Conservation (phyloP, 2,113 vertebrate species). For the Periophthalmus modestus region DNA sequence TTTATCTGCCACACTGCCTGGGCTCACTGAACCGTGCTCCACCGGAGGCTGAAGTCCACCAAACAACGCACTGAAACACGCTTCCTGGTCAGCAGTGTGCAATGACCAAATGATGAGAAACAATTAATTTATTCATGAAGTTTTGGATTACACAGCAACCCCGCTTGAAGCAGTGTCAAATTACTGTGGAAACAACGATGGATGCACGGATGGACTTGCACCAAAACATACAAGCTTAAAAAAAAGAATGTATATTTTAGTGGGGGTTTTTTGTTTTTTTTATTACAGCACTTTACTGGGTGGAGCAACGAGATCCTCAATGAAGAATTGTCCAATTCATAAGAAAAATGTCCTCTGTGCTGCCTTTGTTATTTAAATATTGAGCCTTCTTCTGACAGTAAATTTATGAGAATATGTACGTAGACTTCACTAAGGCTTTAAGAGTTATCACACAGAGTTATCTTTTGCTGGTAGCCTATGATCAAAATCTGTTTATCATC, state of each 20-base stretch:
- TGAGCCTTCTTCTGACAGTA: neutral
- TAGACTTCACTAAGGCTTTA: neutral
- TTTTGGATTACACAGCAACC: neutral
- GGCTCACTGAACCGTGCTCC: conserved; percentile 19
- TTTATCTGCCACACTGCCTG: neutral
- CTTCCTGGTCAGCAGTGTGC: neutral
- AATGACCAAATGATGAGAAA: neutral
- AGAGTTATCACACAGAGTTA: neutral
- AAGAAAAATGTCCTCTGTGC: neutral
- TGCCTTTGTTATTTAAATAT: neutral
- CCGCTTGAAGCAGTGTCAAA: neutral
- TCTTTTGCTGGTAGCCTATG: neutral
- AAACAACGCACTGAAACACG: neutral
- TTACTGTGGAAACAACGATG: neutral
- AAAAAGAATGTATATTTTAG: neutral
- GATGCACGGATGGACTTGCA: neutral
- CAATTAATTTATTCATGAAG: conserved; percentile 2
- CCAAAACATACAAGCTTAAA: neutral
- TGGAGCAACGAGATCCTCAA: neutral
- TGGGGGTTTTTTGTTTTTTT: neutral
- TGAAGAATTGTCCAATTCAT: neutral
- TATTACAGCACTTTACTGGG: neutral
- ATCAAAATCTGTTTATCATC: too few species aligned
- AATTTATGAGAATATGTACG: neutral
- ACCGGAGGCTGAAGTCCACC: conserved; percentile 21